phyloP scores from a whole-genome alignment of 1,140 invertebrate species.

The Ostrea denselamellosa region DNA sequence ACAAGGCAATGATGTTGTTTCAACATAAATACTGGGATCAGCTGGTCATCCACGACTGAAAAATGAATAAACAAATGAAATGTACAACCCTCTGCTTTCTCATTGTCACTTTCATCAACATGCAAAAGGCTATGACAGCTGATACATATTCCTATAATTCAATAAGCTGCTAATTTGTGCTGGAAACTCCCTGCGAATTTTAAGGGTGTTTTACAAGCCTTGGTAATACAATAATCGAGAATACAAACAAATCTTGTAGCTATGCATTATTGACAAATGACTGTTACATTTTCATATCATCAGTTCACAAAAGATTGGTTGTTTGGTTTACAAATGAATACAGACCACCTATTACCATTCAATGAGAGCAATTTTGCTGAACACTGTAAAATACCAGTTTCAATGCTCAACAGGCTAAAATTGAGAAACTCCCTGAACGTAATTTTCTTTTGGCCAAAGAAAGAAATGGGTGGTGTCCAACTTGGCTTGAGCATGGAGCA shows the following conservation, averaged over 20 bases:
- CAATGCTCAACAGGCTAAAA: slow-evolving; percentile 3
- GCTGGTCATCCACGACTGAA: too few relatives aligned
- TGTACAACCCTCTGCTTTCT: too few relatives aligned
- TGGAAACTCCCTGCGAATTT: neutral
- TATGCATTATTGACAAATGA: neutral
- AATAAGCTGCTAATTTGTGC: neutral
- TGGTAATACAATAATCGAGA: neutral
- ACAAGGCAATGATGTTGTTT: too few relatives aligned
- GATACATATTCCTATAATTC: too few relatives aligned
- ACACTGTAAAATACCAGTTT: slow-evolving; percentile 13
- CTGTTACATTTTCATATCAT: slow-evolving; percentile 5
- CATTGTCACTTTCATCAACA: too few relatives aligned
- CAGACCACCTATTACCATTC: slow-evolving; percentile 28
- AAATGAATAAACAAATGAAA: too few relatives aligned
- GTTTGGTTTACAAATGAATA: neutral
- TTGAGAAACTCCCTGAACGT: neutral
- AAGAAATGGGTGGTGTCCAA: neutral
- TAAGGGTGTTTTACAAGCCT: neutral
- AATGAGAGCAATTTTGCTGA: slow-evolving; percentile 10
- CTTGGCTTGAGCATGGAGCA: neutral
- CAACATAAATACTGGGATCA: too few relatives aligned
- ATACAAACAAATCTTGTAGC: neutral
- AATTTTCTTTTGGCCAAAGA: neutral
- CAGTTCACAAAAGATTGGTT: neutral
- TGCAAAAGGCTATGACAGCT: too few relatives aligned